Evolutionary conservation across 2,113 vertebrate species (phyloP), one percentile per base, ranked within the genome.

Genomic region (Mola mola): DNA sequence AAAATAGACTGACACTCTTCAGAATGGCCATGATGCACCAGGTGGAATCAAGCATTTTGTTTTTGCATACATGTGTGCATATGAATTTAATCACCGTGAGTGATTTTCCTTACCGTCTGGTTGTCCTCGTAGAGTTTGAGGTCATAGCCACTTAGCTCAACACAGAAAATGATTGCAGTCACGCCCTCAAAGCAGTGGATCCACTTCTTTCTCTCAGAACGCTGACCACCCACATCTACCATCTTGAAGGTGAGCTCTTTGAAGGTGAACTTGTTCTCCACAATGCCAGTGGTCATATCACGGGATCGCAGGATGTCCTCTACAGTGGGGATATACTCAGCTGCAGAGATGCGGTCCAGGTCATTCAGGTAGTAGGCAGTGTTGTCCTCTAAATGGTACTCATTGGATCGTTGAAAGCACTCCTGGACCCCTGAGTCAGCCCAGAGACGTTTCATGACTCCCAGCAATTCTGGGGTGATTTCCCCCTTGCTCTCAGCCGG

Each of bases 221-320:
- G 91, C 89, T 99, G 97, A 16, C 97, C 97, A 12, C 97, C 97
- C 83, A 99, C 97, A 0, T 99, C 97, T 63, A 99, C 97, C 97
- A 99, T 99, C 93, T 99, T 98, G 93, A 99, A 99, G 69, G 97
- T 99, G 84, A 99, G 97, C 92, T 99, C 97, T 90, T 99, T 99
- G 92, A 99, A 99, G 84, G 97, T 99, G 92, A 99, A 99, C 88
- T 98, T 98, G 88, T 99, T 99, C 90, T 99, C 97, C 84, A 99
- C 97, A 26, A 99, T 99, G 79, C 97, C 97, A 0, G 97, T 99
- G 81, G 97, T 99, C 97, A 99, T 99, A 92, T 99, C 97, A 37
- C 97, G 95, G 61, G 97, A 99, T 50, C 97, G 94, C 48, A 99
- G 91, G 89, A 99, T 99, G 81, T 99, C 97, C 92, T 98, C 97